Conservation (phyloP, 2,888 invertebrate genomes). For the Limnephilus rhombicus region DNA sequence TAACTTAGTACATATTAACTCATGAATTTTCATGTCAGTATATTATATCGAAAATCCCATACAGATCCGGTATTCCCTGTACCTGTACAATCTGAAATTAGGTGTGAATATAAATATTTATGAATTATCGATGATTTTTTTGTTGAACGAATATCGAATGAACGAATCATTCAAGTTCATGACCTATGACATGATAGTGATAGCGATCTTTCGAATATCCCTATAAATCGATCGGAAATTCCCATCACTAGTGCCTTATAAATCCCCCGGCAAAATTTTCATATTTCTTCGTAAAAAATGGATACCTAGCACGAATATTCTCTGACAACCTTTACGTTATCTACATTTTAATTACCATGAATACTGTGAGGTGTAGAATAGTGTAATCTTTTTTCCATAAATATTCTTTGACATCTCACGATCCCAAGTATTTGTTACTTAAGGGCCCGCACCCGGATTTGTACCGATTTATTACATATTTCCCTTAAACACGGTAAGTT, state of each 20-base stretch:
- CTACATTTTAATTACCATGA: background rate
- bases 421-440: too few relatives aligned
- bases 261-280: background rate
- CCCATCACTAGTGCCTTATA: background rate
- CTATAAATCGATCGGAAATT: background rate
- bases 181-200: background rate
- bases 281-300: background rate
- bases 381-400: background rate
- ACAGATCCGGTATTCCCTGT: background rate
- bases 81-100: background rate
- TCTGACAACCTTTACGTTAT: background rate
- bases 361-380: background rate
- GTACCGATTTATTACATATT: too few relatives aligned
- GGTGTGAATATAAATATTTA: background rate
- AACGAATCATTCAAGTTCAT: background rate
- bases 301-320: background rate
- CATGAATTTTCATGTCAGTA: background rate
- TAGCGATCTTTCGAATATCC: background rate
- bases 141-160: too few relatives aligned
- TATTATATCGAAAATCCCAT: background rate
- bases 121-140: too few relatives aligned
- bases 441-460: too few relatives aligned
- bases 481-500: too few relatives aligned
- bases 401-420: background rate
- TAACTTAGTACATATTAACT: too few relatives aligned